Conservation (phyloP, 2,797 vertebrate species). For the Myripristis murdjan region DNA sequence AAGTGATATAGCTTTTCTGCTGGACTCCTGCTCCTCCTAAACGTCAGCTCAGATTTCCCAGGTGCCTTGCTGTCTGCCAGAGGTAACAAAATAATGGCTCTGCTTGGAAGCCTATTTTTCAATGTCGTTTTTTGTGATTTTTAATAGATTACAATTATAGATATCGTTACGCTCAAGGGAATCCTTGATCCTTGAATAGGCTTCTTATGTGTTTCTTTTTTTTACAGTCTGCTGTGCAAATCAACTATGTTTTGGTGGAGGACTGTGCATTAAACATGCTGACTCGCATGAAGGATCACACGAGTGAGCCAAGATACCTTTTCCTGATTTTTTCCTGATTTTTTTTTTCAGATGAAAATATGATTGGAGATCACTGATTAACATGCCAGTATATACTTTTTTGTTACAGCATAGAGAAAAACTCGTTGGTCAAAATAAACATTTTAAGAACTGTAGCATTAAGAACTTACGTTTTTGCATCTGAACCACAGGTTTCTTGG, state of each 20-base stretch:
- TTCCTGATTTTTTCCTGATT: neutral
- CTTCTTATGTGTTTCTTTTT: constrained; percentile 50
- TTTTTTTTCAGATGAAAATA: neutral
- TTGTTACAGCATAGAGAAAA: neutral
- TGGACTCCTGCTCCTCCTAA: constrained; percentile 63
- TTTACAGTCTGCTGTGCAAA: constrained; percentile 29
- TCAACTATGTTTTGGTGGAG: constrained; percentile 37
- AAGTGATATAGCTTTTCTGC: constrained; percentile 74
- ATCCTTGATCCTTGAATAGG: constrained; percentile 56
- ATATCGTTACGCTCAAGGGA: constrained; percentile 66
- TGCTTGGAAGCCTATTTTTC: constrained; percentile 70
- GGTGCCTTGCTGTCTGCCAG: constrained; percentile 86
- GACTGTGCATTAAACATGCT: constrained; percentile 41
- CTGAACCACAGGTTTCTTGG: neutral
- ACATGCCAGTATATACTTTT: neutral
- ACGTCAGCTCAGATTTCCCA: constrained; percentile 84
- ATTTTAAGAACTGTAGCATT: neutral
- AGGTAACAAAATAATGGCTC: constrained; percentile 81
- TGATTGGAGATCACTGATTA: neutral
- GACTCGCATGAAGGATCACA: constrained; percentile 21
- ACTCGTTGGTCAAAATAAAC: neutral
- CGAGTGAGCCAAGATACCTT: neutral
- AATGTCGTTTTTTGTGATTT: constrained; percentile 65
- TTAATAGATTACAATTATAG: constrained; percentile 79
- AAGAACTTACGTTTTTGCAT: neutral